These are phyloP conservation scores for Cataglyphis livida DNA, from an alignment of 2,888 invertebrate genomes.

Conservation along the genomic window DNA sequence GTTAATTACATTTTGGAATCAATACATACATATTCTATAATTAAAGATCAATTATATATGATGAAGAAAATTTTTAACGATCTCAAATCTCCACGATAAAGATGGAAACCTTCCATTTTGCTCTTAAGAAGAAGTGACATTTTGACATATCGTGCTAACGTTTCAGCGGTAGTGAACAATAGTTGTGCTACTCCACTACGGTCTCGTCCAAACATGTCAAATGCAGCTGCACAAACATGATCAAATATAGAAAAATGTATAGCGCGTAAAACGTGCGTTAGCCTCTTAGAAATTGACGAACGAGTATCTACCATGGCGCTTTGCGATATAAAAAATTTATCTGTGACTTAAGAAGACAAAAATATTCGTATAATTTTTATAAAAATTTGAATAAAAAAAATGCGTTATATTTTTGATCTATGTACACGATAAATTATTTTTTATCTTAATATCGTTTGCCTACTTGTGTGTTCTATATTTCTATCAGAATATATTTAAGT, in stretches of 20 bases:
- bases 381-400: background rate
- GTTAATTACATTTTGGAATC: conserved; percentile 12
- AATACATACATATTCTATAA: background rate
- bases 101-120: conserved; percentile 26
- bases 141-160: conserved; percentile 25
- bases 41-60: conserved; percentile 8
- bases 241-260: conserved; percentile 23
- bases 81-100: conserved; percentile 17
- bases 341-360: background rate
- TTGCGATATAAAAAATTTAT: conserved; percentile 23
- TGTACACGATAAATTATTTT: background rate
- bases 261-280: conserved; percentile 15
- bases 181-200: conserved; percentile 23
- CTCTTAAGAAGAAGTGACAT: conserved; percentile 29
- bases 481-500: background rate
- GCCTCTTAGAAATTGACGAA: background rate
- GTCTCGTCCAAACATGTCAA: conserved; percentile 54
- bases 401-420: background rate
- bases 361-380: background rate
- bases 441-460: background rate
- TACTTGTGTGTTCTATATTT: background rate
- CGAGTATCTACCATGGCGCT: background rate
- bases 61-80: background rate
- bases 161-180: conserved; percentile 33
- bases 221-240: conserved; percentile 51